Evolutionary conservation across 2,888 invertebrate species (phyloP), one percentile per base, ranked within the genome.

Genomic region (Myathropa florea): DNA sequence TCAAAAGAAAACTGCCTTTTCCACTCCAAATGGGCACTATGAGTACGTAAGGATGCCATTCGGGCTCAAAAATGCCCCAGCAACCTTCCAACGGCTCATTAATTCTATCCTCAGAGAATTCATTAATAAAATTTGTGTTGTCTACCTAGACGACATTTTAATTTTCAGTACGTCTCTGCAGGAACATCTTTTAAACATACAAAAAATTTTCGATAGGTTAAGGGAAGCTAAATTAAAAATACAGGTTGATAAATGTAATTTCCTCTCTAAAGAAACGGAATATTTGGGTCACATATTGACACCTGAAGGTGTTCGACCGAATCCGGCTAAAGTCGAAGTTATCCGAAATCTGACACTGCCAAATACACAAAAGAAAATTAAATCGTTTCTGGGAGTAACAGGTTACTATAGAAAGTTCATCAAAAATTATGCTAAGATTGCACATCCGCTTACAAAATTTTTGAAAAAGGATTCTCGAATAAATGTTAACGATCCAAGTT

Each of bases 241-340:
- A n/a, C n/a, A n/a, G n/a, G n/a, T n/a, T n/a, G n/a, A n/a, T n/a
- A n/a, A n/a, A n/a, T n/a, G n/a, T n/a, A n/a, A n/a, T n/a, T n/a
- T n/a, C n/a, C n/a, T n/a, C n/a, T n/a, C n/a, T n/a, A 63, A 33
- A 76, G 46, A 89, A 82, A 83, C 87, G 18, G 67, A 87, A 59
- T 87, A 75, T 63, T 65, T 88, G 14, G 87, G 77, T 14, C 87
- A 90, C 63, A 68, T 90, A 10, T 30, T 87, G n/a, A 88, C 88
- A 23, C 71, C 87, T 12, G 89, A 90, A 12, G 89, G 88, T n/a
- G 83, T 88, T 12, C 88, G 82, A 73, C 89, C 90, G 14, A 88
- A 90, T 64, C 88, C 89, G 3, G 33, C 77, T 23, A 89, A 89
- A 87, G 79, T 88, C 4, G 30, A 80, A 46, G 65, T 68, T n/a